phyloP scores from a whole-genome alignment of 2,113 vertebrate species.

The Mionectes macconnelli region DNA sequence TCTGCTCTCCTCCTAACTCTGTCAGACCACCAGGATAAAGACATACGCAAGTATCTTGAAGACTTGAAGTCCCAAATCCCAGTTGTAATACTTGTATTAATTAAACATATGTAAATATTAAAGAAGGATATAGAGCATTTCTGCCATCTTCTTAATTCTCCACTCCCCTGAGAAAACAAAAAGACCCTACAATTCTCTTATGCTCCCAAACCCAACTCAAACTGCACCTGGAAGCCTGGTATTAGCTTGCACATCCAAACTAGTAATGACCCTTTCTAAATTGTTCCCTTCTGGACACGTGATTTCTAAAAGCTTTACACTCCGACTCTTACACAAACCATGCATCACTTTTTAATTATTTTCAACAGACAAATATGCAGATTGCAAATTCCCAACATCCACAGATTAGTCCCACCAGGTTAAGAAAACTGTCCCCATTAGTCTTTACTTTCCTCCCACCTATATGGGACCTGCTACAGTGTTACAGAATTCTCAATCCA shows the following conservation, averaged over 20 bases:
- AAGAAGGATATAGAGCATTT: neutral
- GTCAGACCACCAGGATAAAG: neutral
- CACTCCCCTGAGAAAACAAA: neutral
- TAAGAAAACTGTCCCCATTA: neutral
- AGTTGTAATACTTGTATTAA: neutral
- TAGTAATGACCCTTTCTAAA: neutral
- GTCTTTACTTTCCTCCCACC: neutral
- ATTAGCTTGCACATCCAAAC: neutral
- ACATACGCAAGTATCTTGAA: neutral
- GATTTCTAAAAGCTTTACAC: neutral
- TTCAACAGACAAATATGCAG: neutral
- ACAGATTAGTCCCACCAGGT: neutral
- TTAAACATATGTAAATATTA: neutral
- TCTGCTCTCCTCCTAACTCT: neutral
- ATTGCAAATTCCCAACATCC: neutral
- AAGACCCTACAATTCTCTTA: neutral
- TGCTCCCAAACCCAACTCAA: neutral
- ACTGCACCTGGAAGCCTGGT: neutral
- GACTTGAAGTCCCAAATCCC: neutral
- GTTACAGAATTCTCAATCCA: neutral
- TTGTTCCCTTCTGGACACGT: neutral
- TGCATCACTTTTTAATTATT: neutral
- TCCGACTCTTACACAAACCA: neutral
- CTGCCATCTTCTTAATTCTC: neutral
- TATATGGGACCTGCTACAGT: neutral